Base-by-base conservation (phyloP, 2,113 vertebrate species). In the Atractosteus spatula region DNA sequence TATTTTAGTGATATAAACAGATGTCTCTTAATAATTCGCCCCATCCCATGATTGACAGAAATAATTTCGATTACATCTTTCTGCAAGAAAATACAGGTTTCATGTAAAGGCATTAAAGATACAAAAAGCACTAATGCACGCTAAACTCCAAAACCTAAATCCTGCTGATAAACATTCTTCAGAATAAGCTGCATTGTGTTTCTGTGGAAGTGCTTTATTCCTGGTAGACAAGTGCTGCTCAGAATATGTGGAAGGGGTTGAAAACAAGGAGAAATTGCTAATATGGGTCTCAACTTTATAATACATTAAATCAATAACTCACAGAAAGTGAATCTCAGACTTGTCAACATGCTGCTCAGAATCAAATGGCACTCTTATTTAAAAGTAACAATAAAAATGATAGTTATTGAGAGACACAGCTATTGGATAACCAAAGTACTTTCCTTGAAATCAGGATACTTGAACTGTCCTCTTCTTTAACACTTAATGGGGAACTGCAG, bases 61-160 rank as follows among this genome's bases (percentile, higher is more conserved):
- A 3, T n/a, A n/a, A 62, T 42, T 5, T 63, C 51, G 3, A 45
- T 17, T 56, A n/a, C 61, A 41, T 71, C 43, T 16, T 2, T 4
- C 44, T 11, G 59, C 7, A 17, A 12, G 16, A 54, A 54, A 51
- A 5, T 55, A 12, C 13, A 41, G 61, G 44, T 64, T 71, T 71
- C 70, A 68, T 76, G 63, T 65, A 14, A 44, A 74, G 45, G n/a
- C 74, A 69, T 69, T 69, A 64, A 56, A 73, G 71, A 75, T 76
- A 16, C 4, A 55, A 70, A 51, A 75, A 71, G 43, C 29, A 57
- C 71, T 63, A 66, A 51, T 41, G 56, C 54, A 67, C 44, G 54
- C 59, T 69, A 70, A 72, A 73, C 62, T 7, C 8, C 41, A 44
- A 72, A 41, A 13, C 54, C 78, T 76, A 10, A 59, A 45, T 8